These are phyloP conservation scores for Trachemys scripta DNA, from an alignment of 2,113 vertebrate species.

Conservation along the genomic window DNA sequence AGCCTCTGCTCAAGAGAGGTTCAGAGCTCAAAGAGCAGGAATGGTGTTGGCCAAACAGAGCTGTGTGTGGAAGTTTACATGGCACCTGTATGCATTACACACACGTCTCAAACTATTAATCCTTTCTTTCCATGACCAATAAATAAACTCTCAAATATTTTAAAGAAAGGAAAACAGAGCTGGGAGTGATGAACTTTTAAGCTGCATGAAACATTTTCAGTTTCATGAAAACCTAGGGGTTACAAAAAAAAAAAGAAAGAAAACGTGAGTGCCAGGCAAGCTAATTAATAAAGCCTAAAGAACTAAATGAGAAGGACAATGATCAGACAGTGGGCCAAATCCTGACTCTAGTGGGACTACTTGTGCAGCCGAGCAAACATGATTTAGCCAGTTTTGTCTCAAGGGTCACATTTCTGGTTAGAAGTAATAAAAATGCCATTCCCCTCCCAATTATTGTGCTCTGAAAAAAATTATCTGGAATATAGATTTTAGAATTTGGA, in stretches of 20 bases:
- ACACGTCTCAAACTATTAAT: background rate
- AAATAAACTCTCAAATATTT: background rate
- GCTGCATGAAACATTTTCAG: background rate
- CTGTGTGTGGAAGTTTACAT: background rate
- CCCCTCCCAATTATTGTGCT: background rate
- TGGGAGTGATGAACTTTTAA: background rate
- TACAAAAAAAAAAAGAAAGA: background rate
- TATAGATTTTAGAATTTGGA: background rate
- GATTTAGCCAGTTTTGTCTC: background rate
- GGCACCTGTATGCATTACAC: accelerated
- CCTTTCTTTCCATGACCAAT: background rate
- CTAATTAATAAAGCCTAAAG: background rate
- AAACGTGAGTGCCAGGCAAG: background rate
- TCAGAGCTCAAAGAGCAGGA: background rate
- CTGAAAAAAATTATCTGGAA: background rate
- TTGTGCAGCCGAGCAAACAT: background rate
- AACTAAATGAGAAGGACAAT: background rate
- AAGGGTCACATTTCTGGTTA: background rate
- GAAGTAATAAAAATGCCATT: background rate
- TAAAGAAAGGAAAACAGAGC: background rate
- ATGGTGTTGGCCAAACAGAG: background rate
- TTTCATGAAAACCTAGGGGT: background rate
- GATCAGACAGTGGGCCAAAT: background rate
- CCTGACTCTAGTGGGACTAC: background rate
- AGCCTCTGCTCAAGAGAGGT: background rate